Conservation (phyloP, 2,888 invertebrate species). For the Ceramica pisi region DNA sequence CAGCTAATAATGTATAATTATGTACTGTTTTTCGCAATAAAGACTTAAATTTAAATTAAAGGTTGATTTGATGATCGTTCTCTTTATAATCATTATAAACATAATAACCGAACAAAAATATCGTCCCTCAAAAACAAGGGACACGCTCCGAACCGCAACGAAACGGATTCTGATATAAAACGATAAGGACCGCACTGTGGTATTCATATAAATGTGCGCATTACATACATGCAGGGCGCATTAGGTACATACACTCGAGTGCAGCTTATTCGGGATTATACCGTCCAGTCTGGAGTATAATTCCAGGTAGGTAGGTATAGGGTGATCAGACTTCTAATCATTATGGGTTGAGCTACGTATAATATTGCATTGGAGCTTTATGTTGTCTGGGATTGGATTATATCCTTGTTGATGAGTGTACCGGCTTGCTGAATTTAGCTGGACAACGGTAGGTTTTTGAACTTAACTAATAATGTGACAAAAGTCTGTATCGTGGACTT, state of each 20-base stretch:
- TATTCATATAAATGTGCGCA: constrained; percentile 75
- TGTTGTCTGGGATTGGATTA: neutral
- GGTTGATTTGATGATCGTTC: too few relatives aligned
- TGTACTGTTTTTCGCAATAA: too few relatives aligned
- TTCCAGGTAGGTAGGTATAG: neutral
- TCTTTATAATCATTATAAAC: too few relatives aligned
- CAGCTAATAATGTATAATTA: too few relatives aligned
- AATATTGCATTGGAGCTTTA: constrained; percentile 10
- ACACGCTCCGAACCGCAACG: constrained; percentile 60
- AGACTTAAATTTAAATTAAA: too few relatives aligned
- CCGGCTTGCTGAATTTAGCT: neutral
- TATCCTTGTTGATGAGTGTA: neutral
- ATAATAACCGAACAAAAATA: neutral
- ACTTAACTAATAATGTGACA: too few relatives aligned
- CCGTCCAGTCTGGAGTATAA: constrained; percentile 21
- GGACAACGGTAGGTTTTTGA: too few relatives aligned
- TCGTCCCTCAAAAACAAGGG: constrained; percentile 61
- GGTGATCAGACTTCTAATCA: constrained; percentile 31
- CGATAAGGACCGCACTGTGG: constrained; percentile 76
- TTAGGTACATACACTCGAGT: constrained; percentile 24
- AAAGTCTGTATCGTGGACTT: too few relatives aligned
- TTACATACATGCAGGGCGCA: constrained; percentile 57
- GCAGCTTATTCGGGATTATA: constrained; percentile 49
- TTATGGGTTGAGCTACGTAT: constrained; percentile 1
- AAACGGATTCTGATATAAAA: constrained; percentile 71